These are phyloP conservation scores for Lepidothrix coronata DNA, from an alignment of 2,113 vertebrate genomes.

Conservation along the genomic window DNA sequence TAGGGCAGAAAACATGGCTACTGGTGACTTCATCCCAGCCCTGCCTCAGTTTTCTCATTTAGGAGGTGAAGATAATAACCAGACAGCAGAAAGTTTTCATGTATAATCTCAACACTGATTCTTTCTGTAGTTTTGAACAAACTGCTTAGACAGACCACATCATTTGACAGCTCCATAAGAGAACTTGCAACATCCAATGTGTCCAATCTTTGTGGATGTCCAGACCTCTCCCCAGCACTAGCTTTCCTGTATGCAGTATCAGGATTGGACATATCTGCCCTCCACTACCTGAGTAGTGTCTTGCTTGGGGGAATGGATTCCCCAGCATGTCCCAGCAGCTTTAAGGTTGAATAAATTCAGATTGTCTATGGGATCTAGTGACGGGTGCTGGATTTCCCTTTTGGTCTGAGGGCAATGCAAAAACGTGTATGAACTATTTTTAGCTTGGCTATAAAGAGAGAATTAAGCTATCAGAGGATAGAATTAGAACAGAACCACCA, in stretches of 20 bases:
- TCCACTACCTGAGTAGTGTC: not conserved
- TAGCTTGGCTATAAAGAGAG: not conserved
- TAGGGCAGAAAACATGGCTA: not conserved
- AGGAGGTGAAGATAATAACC: not conserved
- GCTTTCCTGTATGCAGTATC: not conserved
- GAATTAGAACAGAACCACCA: not conserved
- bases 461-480: not conserved
- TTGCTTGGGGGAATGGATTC: not conserved
- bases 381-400: not conserved
- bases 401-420: not conserved
- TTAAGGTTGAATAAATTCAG: not conserved
- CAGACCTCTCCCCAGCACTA: not conserved
- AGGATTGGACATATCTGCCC: not conserved
- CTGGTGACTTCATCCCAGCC: not conserved
- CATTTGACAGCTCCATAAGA: not conserved
- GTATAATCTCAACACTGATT: not conserved
- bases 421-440: not conserved
- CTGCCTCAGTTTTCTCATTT: not conserved
- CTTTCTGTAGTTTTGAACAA: not conserved
- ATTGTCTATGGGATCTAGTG: not conserved
- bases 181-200: not conserved
- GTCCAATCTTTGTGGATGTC: not conserved
- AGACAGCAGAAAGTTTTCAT: not conserved
- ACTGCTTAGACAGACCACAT: not conserved
- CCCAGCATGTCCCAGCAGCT: not conserved